Percentiles rank a stretch among this genome's conserved stretches.
Evolutionary conservation across 2,113 vertebrate species (phyloP).

Genomic region (Progne subis): DNA sequence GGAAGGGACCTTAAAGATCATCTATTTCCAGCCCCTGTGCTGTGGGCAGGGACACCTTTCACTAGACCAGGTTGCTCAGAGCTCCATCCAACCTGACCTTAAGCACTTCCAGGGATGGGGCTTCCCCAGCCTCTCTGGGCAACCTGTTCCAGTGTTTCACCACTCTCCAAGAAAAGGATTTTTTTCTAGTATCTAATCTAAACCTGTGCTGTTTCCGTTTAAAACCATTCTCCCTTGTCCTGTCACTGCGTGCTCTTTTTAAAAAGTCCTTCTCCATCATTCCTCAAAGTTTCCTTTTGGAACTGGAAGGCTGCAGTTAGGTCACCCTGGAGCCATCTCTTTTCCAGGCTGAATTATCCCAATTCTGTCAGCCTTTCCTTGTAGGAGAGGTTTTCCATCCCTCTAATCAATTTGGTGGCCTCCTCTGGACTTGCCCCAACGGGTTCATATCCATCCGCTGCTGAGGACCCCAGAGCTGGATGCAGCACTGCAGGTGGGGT

Average conservation of each 20-base stretch:
- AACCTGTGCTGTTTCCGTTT: not conserved
- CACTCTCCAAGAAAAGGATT: not conserved
- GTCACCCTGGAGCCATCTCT: not conserved
- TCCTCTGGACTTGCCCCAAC: not conserved
- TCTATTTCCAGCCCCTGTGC: not conserved
- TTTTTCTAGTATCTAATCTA: not conserved
- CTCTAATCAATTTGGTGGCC: not conserved
- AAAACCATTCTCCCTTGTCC: not conserved
- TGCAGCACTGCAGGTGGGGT: not conserved
- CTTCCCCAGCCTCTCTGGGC: not conserved
- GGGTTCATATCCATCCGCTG: not conserved
- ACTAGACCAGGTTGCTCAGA: not conserved
- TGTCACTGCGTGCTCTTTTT: not conserved
- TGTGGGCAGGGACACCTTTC: not conserved
- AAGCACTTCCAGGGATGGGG: not conserved
- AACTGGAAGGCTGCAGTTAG: not conserved
- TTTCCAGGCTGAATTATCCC: not conserved
- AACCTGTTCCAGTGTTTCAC: not conserved
- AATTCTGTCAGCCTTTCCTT: not conserved
- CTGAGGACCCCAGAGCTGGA: not conserved
- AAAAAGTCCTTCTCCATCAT: not conserved
- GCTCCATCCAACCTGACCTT: not conserved
- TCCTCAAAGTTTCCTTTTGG: not conserved
- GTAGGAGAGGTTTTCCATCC: fast-evolving
- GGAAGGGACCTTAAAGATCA: not conserved